Base-by-base conservation (phyloP, 2,797 vertebrate species). In the Podarcis lilfordi region DNA sequence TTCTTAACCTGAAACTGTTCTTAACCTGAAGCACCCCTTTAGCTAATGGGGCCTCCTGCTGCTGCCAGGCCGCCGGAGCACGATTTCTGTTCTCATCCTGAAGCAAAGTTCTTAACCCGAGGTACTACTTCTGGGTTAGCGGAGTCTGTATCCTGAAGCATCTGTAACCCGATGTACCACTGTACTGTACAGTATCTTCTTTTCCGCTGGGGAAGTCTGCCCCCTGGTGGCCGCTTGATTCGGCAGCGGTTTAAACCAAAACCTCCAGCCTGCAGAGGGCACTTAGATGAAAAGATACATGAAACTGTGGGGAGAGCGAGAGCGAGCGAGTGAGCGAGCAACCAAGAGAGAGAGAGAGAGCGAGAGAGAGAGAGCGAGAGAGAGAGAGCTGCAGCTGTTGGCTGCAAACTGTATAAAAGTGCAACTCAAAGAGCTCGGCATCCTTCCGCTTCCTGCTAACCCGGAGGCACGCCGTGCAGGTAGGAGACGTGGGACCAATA, bases 201-300 rank as follows among this genome's bases (percentile, higher is more conserved):
- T 21, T 50, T 13, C 43, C 40, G 6, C 43, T 68, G 23, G 64
- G 25, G 17, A 37, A 45, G 45, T 5, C 2, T 32, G 66, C 82
- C 76, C 87, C 40, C 87, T 80, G 55, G 66, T 6, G 82, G 82
- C 3, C 3, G 0, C 7, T 21, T 7, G 59, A 11, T 17, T 11
- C n/a, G 25, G 40, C 45, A 61, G 32, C 10, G 4, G 2, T n/a
- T 7, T 5, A 8, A 8, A n/a, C 5, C 23, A n/a, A 6, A 32
- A 5, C 75, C 50, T 84, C 82, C 87, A 29, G 11, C 87, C 87
- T 72, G 82, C 66, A 88, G 87, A 69, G 82, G 87, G 82, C 82
- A 35, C 11, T 43, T 55, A n/a, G 64, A 32, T 3, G 5, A 7
- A 2, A 5, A 15, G 21, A 55, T 32, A 5, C 35, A 2, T 23